phyloP scores from a whole-genome alignment of 2,797 vertebrate genomes.

The Eleutherodactylus coqui region DNA sequence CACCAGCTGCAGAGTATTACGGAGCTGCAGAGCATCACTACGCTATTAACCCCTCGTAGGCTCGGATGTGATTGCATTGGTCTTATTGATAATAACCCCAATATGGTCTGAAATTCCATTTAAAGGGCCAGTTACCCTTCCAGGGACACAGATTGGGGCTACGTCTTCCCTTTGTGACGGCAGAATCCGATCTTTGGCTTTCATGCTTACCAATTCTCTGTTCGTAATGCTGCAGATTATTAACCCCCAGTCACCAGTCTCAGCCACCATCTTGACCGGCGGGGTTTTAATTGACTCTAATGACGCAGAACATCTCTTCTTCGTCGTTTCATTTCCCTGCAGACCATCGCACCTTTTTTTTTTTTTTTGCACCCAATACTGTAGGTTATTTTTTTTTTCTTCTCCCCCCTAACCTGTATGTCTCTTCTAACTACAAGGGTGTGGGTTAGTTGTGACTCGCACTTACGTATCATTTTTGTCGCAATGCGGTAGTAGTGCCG shows the following conservation, averaged over 20 bases:
- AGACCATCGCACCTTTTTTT: not conserved
- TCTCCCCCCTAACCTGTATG: not conserved
- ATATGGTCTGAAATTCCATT: not conserved
- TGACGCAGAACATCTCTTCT: not conserved
- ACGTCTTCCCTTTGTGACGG: not conserved
- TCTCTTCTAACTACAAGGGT: not conserved
- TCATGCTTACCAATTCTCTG: not conserved
- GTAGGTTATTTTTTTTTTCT: not conserved
- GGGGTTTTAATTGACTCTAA: not conserved
- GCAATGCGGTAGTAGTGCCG: constrained; percentile 50
- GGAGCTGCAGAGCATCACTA: constrained; percentile 7
- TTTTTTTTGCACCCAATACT: not conserved
- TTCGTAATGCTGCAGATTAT: not conserved
- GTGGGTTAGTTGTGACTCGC: constrained; percentile 39
- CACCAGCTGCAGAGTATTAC: constrained; percentile 32
- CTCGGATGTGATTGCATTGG: not conserved
- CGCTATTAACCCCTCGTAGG: constrained; percentile 25
- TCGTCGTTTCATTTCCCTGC: not conserved
- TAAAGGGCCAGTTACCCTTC: not conserved
- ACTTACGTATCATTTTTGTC: constrained; percentile 42
- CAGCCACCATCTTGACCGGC: too few species aligned
- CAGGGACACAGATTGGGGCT: not conserved
- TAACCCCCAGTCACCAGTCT: too few species aligned
- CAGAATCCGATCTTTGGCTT: not conserved
- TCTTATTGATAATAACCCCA: not conserved